Evolutionary conservation across 2,888 invertebrate species (phyloP).

Genomic region (Drosophila limbata): DNA sequence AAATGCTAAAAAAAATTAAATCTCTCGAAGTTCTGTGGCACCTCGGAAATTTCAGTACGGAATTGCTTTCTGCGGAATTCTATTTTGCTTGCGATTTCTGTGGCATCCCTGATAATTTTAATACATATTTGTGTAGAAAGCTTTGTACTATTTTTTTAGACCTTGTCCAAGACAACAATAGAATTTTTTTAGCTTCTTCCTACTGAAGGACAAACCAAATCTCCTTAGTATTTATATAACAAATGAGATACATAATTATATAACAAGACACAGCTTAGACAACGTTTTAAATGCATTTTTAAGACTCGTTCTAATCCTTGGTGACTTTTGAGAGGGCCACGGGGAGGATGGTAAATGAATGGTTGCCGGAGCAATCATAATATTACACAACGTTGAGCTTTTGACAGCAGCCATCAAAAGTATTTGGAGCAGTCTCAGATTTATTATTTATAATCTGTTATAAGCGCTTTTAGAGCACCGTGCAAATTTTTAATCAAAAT

Average conservation of each 20-base stretch:
- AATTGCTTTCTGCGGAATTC: too few species aligned
- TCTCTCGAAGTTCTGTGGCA: too few species aligned
- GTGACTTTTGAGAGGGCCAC: background rate
- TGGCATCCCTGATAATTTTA: too few species aligned
- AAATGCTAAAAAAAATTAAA: too few species aligned
- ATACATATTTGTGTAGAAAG: background rate
- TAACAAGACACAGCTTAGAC: background rate
- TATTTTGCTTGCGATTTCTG: too few species aligned
- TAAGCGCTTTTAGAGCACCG: constrained; percentile 21
- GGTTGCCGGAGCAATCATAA: constrained; percentile 10
- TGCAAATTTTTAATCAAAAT: constrained; percentile 48
- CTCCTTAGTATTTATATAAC: background rate
- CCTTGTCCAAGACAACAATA: background rate
- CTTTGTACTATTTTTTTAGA: background rate
- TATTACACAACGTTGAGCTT: constrained; percentile 4
- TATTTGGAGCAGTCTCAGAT: constrained; percentile 40
- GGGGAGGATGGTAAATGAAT: background rate
- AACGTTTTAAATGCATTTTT: background rate
- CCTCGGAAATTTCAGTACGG: too few species aligned
- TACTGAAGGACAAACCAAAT: background rate
- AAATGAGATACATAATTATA: background rate
- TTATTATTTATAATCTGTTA: constrained; percentile 59
- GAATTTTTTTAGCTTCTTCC: too few species aligned
- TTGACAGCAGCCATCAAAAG: constrained; percentile 23
- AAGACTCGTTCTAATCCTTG: background rate